Evolutionary conservation across 2,113 vertebrate genomes (phyloP), one percentile per base, ranked within the genome.

Genomic region (Pachypanchax playfairii): DNA sequence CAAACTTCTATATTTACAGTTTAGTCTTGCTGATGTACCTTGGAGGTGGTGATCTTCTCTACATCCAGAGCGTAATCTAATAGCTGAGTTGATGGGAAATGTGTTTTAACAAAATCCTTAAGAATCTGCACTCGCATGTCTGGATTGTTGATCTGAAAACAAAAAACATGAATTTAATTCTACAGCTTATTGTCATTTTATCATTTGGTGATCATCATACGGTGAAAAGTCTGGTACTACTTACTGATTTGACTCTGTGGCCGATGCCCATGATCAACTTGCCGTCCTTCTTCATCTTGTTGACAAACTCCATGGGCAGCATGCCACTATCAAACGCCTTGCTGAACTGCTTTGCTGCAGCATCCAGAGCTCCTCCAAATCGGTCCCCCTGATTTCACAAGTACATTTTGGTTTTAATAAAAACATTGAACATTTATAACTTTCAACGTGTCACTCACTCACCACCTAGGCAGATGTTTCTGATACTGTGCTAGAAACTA

Each of bases 231-330:
- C 0, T 2, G 28, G 15, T 2, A 4, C 10, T 26, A 61, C 93
- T 89, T 85, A 98, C 97, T 0, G 96, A 99, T 87, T 99, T 99
- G 46, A 99, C 96, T 50, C 97, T 24, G 89, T 99, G 97, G 9
- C 97, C 97, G 0, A 99, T 98, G 62, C 97, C 97, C 97, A 99
- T 99, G 70, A 99, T 99, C 38, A 99, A 92, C 52, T 93, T 96
- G n/a, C 97, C 97, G 57, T 98, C 97, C 53, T 98, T 99, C 88
- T 99, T 99, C 97, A 99, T 99, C 87, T 98, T 99, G 85, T 99
- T 98, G 80, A 99, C 97, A 75, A 99, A 99, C 75, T 98, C 97
- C 97, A 99, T 99, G 9, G 97, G 95, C 67, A 98, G 93, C 75
- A 96, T 94, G 48, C 96, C 94, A 0, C 96, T 98, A 89, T 99